phyloP scores from a whole-genome alignment of 2,888 invertebrate species.

The Drosophila neotestacea region DNA sequence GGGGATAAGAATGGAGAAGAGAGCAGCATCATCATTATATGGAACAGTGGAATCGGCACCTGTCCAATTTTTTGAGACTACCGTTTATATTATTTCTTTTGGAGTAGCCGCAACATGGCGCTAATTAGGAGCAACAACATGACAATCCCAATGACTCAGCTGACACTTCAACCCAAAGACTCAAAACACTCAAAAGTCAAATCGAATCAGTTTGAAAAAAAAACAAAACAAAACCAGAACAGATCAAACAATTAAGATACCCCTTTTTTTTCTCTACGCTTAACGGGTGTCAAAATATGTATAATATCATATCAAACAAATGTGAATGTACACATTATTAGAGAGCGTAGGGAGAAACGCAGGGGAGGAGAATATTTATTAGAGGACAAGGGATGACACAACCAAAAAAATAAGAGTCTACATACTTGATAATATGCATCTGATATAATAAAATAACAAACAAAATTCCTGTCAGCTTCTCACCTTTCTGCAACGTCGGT shows the following conservation, averaged over 20 bases:
- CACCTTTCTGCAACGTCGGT: conserved; percentile 52
- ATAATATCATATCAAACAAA: not conserved
- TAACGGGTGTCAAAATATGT: not conserved
- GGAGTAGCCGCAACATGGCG: conserved; percentile 28
- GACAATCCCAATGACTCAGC: conserved; percentile 39
- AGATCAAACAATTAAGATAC: not conserved
- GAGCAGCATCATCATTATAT: not conserved
- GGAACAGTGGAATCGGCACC: conserved; percentile 42
- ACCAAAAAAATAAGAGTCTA: not conserved
- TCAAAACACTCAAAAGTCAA: conserved; percentile 10
- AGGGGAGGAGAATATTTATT: not conserved
- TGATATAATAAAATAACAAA: conserved; percentile 12
- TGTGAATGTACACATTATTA: conserved; percentile 7
- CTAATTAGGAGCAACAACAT: conserved; percentile 64
- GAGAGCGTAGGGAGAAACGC: not conserved
- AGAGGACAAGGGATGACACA: conserved; percentile 2
- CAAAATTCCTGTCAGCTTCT: conserved; percentile 30
- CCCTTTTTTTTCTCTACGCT: too few species aligned
- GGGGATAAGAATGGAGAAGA: not conserved
- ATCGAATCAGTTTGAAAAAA: conserved; percentile 8
- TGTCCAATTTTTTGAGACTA: conserved; percentile 37
- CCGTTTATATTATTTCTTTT: conserved; percentile 23
- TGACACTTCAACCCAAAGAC: conserved; percentile 15
- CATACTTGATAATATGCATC: not conserved
- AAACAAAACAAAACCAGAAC: not conserved